Evolutionary conservation across 1,140 invertebrate genomes (phyloP), one percentile per base, ranked within the genome.

Genomic region (Drosophila kepulauana): DNA sequence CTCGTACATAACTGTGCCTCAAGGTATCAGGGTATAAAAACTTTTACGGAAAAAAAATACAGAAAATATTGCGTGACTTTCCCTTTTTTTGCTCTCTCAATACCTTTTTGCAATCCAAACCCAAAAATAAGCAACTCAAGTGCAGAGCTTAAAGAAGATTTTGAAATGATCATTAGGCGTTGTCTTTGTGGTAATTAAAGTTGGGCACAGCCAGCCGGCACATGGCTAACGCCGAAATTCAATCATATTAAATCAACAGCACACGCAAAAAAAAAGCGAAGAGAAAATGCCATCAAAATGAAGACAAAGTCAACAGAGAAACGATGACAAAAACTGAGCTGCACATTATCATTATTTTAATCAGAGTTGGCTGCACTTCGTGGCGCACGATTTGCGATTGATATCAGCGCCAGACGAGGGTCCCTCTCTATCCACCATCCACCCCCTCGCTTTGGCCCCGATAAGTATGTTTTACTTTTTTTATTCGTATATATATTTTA

Each of bases 271-370:
- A 8, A 2, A 38, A 10, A 38, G 7, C 1, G 10, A 10, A 25
- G 41, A 35, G 51, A 67, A 66, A 61, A 48, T 41, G 57, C 5
- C 13, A 49, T 16, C 61, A 63, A 43, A 78, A 63, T 67, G 49
- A 48, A 65, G 43, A 16, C 51, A 69, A 59, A 76, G 54, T 59
- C 51, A 65, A 61, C 52, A 69, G 20, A 54, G 20, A 51, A 63
- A 11, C 13, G 71, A 65, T 25, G 41, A 49, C 68, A 75, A 63
- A 41, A 73, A 73, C 33, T 16, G 52, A 69, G 20, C 43, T 58
- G 59, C 20, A 74, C 73, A 78, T 80, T 78, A 78, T 67, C 85
- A 70, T 73, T 78, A 87, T 82, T 88, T 82, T 88, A 87, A 88
- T 80, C 79, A 88, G 65, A 76, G 74, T 33, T 78, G 63, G 61